Evolutionary conservation across 2,113 vertebrate species (phyloP).

Genomic region (Asarcornis scutulata): DNA sequence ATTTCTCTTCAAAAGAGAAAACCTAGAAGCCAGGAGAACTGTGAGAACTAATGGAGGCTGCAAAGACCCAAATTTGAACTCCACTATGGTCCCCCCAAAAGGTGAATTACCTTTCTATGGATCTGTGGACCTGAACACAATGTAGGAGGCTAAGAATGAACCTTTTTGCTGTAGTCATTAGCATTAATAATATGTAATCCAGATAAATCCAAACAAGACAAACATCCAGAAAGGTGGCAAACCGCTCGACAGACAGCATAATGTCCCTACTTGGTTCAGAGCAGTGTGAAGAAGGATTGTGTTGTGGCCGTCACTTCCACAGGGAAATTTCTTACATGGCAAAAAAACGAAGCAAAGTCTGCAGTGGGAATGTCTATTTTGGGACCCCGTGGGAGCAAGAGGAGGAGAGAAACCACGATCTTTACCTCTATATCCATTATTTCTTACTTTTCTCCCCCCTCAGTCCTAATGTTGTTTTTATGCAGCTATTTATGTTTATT

Average conservation of each 20-base stretch:
- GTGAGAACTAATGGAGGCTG: not conserved
- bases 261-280: not conserved
- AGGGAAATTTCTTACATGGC: not conserved
- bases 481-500: slow-evolving; percentile 18
- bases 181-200: not conserved
- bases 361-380: not conserved
- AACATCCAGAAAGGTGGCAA: not conserved
- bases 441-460: not conserved
- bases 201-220: not conserved
- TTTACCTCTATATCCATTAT: not conserved
- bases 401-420: not conserved
- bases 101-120: not conserved
- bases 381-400: not conserved
- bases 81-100: not conserved
- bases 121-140: accelerated
- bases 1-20: not conserved
- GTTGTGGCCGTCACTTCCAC: not conserved
- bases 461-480: slow-evolving; percentile 1
- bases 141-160: not conserved
- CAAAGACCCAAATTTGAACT: not conserved
- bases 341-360: not conserved
- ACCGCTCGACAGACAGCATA: not conserved
- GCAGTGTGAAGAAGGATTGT: not conserved
- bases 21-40: not conserved
- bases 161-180: not conserved